Evolutionary conservation across 2,888 invertebrate genomes (phyloP), one percentile per base, ranked within the genome.

Genomic region (Epistrophella euchroma): DNA sequence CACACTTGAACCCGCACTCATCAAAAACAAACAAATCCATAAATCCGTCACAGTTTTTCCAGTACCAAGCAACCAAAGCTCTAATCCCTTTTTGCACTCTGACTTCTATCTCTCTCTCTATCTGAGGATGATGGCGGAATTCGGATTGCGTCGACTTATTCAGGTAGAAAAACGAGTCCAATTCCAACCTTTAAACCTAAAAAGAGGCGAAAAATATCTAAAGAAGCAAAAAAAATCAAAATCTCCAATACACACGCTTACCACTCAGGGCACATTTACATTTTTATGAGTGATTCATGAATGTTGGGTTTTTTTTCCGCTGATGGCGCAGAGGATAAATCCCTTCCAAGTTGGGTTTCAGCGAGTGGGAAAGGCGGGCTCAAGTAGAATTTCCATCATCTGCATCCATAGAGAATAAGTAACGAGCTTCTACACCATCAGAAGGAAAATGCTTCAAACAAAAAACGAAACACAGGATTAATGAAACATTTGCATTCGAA

Each of bases 401-500:
- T 70, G 35, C 40, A 55, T 70, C 60, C 37, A 60, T 37, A 37
- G 60, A 40, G 60, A 60, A 37, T 56, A 56, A 32, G 32, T 56
- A 56, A 56, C 17, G 17, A 56, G 32, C 56, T 32, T 56, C 55
- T 56, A 28, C 32, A 32, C 56, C 32, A 56, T 56, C 47, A 45
- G 66, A 66, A 47, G 45, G 35, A 62, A 32, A 47, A 75, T 66
- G 43, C 72, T 72, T 77, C 71, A 77, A 82, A 82, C 66, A 81
- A 81, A 81, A 50, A 66, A 76, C 71, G 72, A 72, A 76, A 82
- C 77, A 77, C 58, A 68, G 76, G 82, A 82, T 77, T 82, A 82
- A 77, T 77, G 82, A 82, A 82, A 77, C 72, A 82, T 82, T 76
- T 82, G 72, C 77, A 82, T 82, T 82, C 72, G 82, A 77, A 76